phyloP scores from a whole-genome alignment of 1,140 invertebrate genomes.

The Lerema accius region DNA sequence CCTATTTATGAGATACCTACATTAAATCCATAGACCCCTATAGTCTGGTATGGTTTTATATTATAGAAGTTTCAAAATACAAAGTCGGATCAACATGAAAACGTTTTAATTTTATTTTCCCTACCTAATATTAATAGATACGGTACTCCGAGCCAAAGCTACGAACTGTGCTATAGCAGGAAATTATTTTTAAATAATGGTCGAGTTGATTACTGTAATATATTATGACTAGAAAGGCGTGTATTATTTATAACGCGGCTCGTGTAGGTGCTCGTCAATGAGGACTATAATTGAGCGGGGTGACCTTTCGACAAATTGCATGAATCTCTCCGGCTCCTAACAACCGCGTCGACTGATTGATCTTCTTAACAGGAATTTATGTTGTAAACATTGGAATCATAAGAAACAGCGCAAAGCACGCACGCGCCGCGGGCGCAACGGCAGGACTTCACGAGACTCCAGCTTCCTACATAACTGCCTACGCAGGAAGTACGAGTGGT shows the following conservation, averaged over 20 bases:
- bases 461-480: conserved; percentile 25
- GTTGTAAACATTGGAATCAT: conserved; percentile 14
- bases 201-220: conserved; percentile 32
- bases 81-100: too few relatives aligned
- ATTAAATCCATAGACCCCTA: too few relatives aligned
- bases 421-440: conserved; percentile 9
- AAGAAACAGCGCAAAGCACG: conserved; percentile 6
- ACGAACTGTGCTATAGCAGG: conserved; percentile 4
- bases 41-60: too few relatives aligned
- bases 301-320: conserved; percentile 53
- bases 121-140: neutral
- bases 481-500: conserved; percentile 54
- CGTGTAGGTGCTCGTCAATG: conserved; percentile 30
- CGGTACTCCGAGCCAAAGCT: neutral
- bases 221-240: conserved; percentile 40
- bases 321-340: conserved; percentile 45
- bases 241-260: conserved; percentile 42
- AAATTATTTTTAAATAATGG: conserved; percentile 29
- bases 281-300: conserved; percentile 38
- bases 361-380: conserved; percentile 30
- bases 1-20: too few relatives aligned
- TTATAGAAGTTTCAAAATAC: too few relatives aligned
- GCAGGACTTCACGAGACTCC: conserved; percentile 3
- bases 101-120: neutral
- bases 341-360: conserved; percentile 26